Percentiles rank a stretch among this genome's conserved stretches.
phyloP scores from a whole-genome alignment of 2,888 invertebrate species.

The Bombyx huttoni region DNA sequence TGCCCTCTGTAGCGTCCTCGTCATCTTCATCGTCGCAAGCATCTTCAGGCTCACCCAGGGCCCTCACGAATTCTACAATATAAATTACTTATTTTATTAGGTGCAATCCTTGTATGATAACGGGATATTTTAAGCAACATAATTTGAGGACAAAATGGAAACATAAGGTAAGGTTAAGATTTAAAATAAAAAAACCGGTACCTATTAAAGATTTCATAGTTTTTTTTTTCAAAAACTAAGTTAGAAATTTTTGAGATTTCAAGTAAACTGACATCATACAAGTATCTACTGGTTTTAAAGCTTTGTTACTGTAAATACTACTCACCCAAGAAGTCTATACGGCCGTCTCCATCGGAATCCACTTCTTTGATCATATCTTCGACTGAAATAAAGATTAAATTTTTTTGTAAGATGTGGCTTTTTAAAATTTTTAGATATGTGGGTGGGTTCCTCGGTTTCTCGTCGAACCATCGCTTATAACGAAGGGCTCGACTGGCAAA shows the following conservation, averaged over 20 bases:
- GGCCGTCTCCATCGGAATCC: constrained; percentile 93
- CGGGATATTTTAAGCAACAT: too few species aligned
- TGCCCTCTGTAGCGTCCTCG: constrained; percentile 74
- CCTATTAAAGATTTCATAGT: too few species aligned
- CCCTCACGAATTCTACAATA: constrained; percentile 82
- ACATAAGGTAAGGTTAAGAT: too few species aligned
- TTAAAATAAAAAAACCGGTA: too few species aligned
- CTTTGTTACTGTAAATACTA: background rate
- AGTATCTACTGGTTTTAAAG: background rate
- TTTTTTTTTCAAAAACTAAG: too few species aligned
- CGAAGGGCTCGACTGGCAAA: too few species aligned
- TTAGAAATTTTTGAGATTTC: too few species aligned
- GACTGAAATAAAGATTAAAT: constrained; percentile 71
- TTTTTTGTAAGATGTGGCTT: background rate
- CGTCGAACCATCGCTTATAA: too few species aligned
- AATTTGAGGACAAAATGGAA: too few species aligned
- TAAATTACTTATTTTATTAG: background rate
- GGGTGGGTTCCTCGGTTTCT: too few species aligned
- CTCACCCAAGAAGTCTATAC: constrained; percentile 92
- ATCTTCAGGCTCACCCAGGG: constrained; percentile 88
- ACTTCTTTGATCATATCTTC: constrained; percentile 98
- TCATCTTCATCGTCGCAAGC: constrained; percentile 82
- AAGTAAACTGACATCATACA: background rate
- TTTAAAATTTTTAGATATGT: too few species aligned
- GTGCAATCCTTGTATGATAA: background rate